Evolutionary conservation across 2,113 vertebrate species (phyloP).

Genomic region (Xerus inauris): DNA sequence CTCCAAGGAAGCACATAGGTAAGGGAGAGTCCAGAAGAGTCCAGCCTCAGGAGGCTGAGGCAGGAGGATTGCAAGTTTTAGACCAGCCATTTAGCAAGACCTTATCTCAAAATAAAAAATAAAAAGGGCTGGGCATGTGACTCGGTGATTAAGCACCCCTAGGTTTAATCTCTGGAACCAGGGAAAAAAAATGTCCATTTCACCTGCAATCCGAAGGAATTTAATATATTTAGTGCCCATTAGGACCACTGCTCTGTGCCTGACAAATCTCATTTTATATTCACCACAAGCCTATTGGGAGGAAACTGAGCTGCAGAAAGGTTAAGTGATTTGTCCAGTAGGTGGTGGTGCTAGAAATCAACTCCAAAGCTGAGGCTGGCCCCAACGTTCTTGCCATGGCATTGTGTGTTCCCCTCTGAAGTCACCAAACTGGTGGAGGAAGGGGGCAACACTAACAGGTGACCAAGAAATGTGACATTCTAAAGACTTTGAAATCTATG

Average conservation of each 20-base stretch:
- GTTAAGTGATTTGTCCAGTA: not conserved
- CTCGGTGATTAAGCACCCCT: too few relatives aligned
- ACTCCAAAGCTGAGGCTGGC: not conserved
- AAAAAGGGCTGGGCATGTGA: too few relatives aligned
- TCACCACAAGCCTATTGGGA: not conserved
- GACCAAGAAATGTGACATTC: not conserved
- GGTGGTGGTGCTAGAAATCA: not conserved
- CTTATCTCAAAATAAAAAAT: too few relatives aligned
- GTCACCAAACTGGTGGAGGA: not conserved
- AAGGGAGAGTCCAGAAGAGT: not conserved
- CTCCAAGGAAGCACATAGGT: not conserved
- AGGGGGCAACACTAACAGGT: not conserved
- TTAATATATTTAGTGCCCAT: not conserved
- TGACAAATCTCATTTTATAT: constrained; percentile 17
- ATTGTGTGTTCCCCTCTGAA: not conserved
- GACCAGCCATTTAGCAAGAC: too few relatives aligned
- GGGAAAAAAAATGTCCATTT: not conserved
- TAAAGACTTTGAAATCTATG: not conserved
- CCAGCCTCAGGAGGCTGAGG: not conserved
- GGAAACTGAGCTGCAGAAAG: constrained; percentile 1
- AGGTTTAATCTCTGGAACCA: too few relatives aligned
- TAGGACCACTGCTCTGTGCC: not conserved
- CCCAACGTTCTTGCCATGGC: not conserved
- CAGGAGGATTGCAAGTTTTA: too few relatives aligned
- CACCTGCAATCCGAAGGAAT: not conserved